These are phyloP conservation scores for Pelecanoides urinatrix DNA, from an alignment of 2,113 vertebrate species.

Conservation along the genomic window DNA sequence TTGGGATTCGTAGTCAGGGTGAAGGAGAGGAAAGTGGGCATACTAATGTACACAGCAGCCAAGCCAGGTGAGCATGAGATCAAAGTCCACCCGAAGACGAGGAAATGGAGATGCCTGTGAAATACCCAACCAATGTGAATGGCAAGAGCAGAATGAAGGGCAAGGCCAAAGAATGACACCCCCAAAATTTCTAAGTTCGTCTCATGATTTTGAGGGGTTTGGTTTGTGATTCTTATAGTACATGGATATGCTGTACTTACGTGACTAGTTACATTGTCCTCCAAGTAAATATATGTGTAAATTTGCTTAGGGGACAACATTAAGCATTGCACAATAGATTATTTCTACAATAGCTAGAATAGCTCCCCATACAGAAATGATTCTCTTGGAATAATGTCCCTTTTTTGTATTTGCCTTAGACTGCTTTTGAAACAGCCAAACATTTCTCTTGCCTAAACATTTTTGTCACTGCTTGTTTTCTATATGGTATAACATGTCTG, in stretches of 20 bases:
- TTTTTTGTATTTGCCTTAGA: neutral
- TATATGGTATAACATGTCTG: neutral
- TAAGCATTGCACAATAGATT: neutral
- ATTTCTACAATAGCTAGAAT: neutral
- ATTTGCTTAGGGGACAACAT: neutral
- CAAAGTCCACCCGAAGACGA: neutral
- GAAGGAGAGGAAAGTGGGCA: neutral
- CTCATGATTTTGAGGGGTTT: neutral
- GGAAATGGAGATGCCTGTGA: neutral
- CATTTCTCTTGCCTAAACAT: neutral
- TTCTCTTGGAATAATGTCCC: neutral
- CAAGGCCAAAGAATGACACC: neutral
- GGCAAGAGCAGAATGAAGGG: neutral
- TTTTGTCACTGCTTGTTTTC: conserved; percentile 1
- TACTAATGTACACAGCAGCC: neutral
- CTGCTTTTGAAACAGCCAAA: neutral
- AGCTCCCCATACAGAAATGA: neutral
- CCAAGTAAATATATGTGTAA: neutral
- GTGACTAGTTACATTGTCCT: neutral
- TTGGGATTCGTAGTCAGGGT: neutral
- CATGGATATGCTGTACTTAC: neutral
- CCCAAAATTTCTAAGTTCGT: neutral
- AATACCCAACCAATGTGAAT: neutral
- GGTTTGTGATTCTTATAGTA: neutral
- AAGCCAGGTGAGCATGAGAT: neutral